Conservation (phyloP, 2,113 vertebrate species). For the Indicator maculatus region DNA sequence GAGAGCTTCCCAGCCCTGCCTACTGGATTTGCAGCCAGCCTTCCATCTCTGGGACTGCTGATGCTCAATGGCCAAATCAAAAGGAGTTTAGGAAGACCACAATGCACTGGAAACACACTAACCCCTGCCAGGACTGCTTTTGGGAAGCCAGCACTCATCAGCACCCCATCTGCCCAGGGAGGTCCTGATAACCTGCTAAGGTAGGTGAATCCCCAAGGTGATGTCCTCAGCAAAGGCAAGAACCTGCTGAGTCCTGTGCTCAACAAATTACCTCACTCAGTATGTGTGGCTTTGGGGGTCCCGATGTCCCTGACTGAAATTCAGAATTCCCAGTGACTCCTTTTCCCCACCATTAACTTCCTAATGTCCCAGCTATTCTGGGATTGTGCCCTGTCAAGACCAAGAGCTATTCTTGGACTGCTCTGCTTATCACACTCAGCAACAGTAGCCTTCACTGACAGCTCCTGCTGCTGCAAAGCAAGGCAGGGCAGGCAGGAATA, state of each 20-base stretch:
- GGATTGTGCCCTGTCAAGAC: not conserved
- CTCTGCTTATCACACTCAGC: not conserved
- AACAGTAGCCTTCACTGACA: not conserved
- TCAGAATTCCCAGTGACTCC: not conserved
- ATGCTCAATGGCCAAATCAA: not conserved
- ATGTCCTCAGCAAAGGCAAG: not conserved
- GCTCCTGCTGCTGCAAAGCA: not conserved
- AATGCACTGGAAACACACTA: not conserved
- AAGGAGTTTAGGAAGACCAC: not conserved
- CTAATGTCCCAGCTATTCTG: not conserved
- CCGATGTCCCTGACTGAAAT: not conserved
- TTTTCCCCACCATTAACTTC: conserved; percentile 13
- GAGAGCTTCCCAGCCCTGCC: not conserved
- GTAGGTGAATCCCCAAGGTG: not conserved
- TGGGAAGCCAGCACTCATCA: not conserved
- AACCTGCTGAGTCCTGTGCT: not conserved
- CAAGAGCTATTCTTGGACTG: conserved; percentile 12
- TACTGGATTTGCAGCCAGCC: not conserved
- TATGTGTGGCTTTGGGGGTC: not conserved
- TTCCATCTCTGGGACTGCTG: not conserved
- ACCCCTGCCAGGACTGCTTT: not conserved
- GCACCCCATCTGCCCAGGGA: not conserved
- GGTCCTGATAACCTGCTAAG: not conserved
- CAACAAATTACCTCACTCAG: not conserved
- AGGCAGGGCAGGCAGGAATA: not conserved